Evolutionary conservation across 30 jellyfish, hydroid and myxozoan genomes (phyloP).

Genomic region (Pseudorhiza aurosa): DNA sequence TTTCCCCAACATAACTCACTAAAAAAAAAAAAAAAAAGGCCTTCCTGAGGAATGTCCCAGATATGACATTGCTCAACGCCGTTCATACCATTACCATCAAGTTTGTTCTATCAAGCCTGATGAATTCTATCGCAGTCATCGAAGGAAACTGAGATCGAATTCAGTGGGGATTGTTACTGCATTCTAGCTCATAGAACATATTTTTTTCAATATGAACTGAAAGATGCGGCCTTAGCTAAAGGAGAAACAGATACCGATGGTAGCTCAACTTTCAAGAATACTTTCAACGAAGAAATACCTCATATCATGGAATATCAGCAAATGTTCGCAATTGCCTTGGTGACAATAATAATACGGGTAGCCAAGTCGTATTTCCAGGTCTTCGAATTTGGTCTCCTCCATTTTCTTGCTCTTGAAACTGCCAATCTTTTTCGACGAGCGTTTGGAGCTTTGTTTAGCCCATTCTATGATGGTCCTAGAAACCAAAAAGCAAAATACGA

Average conservation of each 20-base stretch:
- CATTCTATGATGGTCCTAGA: conserved; percentile 75
- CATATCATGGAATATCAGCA: conserved; percentile 86
- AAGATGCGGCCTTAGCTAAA: not conserved
- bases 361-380: conserved; percentile 91
- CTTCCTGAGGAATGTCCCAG: not conserved
- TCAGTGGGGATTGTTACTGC: too few relatives aligned
- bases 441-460: conserved; percentile 81
- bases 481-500: too few relatives aligned
- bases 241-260: not conserved
- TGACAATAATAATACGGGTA: conserved; percentile 94
- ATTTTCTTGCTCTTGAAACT: conserved; percentile 71
- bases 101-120: too few relatives aligned
- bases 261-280: not conserved
- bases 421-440: conserved; percentile 62
- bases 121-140: too few relatives aligned
- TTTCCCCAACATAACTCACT: too few relatives aligned
- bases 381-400: conserved; percentile 89
- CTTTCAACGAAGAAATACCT: conserved; percentile 70
- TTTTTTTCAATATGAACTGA: not conserved
- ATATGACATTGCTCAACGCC: not conserved
- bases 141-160: too few relatives aligned
- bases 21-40: too few relatives aligned
- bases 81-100: not conserved
- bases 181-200: too few relatives aligned
- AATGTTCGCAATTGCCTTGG: conserved; percentile 97